A percentile compares a stretch with the other conserved stretches of the same genome.
Evolutionary conservation across 2,888 invertebrate species (phyloP).

Genomic region (Drosophila fulvimacula): DNA sequence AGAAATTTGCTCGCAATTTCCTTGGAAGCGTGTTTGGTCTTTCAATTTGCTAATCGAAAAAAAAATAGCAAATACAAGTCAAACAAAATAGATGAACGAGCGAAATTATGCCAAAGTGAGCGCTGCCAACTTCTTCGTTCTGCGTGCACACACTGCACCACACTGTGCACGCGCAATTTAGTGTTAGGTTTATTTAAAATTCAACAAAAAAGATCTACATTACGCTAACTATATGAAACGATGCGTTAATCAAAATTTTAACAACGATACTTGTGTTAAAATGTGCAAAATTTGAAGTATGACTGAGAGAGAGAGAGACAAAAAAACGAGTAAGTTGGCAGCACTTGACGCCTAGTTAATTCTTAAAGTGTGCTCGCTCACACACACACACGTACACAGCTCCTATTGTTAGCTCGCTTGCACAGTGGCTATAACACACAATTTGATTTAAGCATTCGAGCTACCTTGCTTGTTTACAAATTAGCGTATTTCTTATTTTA

Average conservation of each 20-base stretch:
- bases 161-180: not conserved
- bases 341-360: constrained; percentile 38
- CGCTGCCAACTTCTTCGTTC: constrained; percentile 50
- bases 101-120: constrained; percentile 48
- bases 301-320: constrained; percentile 2
- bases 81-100: constrained; percentile 51
- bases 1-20: constrained; percentile 14
- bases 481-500: not conserved
- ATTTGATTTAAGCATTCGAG: constrained; percentile 36
- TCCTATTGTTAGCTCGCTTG: constrained; percentile 43
- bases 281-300: constrained; percentile 27
- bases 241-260: not conserved
- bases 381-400: constrained; percentile 16
- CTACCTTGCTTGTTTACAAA: constrained; percentile 22
- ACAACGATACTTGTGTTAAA: constrained; percentile 10
- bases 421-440: constrained; percentile 29
- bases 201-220: not conserved
- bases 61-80: constrained; percentile 29
- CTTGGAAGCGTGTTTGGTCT: constrained; percentile 4
- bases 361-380: constrained; percentile 40
- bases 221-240: not conserved
- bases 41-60: constrained; percentile 33
- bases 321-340: constrained; percentile 46
- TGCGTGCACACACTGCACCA: constrained; percentile 1
- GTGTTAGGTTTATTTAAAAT: not conserved